These are phyloP conservation scores for Lepilemur septentrionalis DNA, from an alignment of 2,797 vertebrate genomes.

Conservation along the genomic window DNA sequence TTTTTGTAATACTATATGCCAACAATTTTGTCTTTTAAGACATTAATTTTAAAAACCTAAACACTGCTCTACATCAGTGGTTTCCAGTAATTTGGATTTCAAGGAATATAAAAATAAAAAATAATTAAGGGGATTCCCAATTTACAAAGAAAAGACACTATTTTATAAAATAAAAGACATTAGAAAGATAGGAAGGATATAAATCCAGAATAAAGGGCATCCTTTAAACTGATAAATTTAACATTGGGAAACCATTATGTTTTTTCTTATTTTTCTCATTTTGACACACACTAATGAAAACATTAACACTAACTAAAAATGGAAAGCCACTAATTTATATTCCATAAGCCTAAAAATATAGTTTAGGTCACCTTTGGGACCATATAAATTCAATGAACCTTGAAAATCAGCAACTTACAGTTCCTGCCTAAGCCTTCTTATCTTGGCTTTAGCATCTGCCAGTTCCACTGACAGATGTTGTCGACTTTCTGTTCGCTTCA, in stretches of 20 bases:
- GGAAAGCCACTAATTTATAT: neutral
- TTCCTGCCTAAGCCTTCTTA: constrained; percentile 95
- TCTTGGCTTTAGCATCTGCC: constrained; percentile 97
- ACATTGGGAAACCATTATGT: neutral
- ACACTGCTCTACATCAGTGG: neutral
- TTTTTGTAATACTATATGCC: neutral
- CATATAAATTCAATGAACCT: neutral
- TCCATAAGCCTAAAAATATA: neutral
- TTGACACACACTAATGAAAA: constrained; percentile 49
- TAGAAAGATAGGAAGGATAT: neutral
- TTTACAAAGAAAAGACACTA: constrained; percentile 2
- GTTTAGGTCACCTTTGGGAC: neutral
- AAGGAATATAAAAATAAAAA: constrained; percentile 28
- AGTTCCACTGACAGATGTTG: constrained; percentile 98
- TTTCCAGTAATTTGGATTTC: neutral
- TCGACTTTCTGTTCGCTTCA: constrained; percentile 96
- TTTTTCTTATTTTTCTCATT: constrained; percentile 34
- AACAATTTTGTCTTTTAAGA: constrained; percentile 25
- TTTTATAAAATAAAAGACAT: neutral
- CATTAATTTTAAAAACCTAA: constrained; percentile 13
- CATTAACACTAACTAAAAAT: neutral
- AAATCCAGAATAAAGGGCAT: constrained; percentile 16
- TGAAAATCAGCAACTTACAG: constrained; percentile 90
- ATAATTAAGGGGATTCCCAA: neutral
- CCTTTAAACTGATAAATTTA: constrained; percentile 20